Base-by-base conservation (phyloP, 1,140 invertebrate genomes). In the Euschistus heros region DNA sequence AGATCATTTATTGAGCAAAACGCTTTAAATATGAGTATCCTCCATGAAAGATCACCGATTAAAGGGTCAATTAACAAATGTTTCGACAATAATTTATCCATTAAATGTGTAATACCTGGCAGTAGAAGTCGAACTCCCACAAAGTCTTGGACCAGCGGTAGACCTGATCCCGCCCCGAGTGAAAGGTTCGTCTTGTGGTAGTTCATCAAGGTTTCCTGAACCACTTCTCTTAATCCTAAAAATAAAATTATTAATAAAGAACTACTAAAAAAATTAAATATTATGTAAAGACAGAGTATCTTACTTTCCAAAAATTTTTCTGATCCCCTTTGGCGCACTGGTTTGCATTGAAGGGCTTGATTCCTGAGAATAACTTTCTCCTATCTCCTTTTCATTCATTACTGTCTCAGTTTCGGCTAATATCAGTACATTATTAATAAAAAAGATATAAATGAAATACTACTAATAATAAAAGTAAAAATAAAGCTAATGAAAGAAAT, bases 111-210 rank as follows among this genome's bases (percentile, higher is more conserved):
- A 10, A 37, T 37, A 57, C 54, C 54, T 57, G 15, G 54, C 54
- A 24, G 54, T 18, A 57, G 54, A 22, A 24, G 54, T 57, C 13
- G 59, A 30, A 37, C 33, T 61, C 5, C 30, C 87, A 37, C 86
- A 86, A 14, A 92, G 80, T 60, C 90, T 77, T 1, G 86, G 84
- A 59, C 85, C 82, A 52, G 89, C 88, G 0, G 89, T 91, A 0
- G 89, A 84, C 50, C 91, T 75, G 10, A 89, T 76, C 8, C 87
- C 86, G 2, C 86, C 85, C 26, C 89, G 76, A 46, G 80, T 79
- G 70, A 91, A 90, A 67, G 84, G 80, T 17, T 78, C 79, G n/a
- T 80, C 77, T 44, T 73, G 73, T 10, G 79, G 76, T 50, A 83
- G 71, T 46, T 86, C 84, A 70, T 88, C 85, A 59, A 89, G 76